A percentile compares a stretch with the other conserved stretches of the same genome.
Evolutionary conservation across 2,113 vertebrate species (phyloP).

Genomic region (Halcyon malimbica): DNA sequence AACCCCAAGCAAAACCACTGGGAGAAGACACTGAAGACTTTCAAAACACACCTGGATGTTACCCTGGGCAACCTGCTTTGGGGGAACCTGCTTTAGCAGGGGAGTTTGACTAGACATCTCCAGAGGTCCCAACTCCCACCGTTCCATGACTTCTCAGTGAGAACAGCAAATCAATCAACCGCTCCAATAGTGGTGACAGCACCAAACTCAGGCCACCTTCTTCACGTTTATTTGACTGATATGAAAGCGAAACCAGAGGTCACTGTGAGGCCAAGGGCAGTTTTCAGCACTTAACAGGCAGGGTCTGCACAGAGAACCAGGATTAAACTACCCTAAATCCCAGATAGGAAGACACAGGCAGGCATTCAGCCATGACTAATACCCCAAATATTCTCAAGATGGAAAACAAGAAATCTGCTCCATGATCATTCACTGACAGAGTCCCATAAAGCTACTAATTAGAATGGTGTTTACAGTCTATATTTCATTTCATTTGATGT

Average conservation of each 20-base stretch:
- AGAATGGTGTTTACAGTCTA: slow-evolving; percentile 37
- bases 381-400: slow-evolving; percentile 19
- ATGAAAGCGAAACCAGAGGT: background rate
- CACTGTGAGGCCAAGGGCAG: background rate
- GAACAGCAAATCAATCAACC: background rate
- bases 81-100: too few relatives aligned
- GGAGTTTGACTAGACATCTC: background rate
- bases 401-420: slow-evolving; percentile 14
- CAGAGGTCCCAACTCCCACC: background rate
- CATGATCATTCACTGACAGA: slow-evolving; percentile 54
- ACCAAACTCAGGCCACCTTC: background rate
- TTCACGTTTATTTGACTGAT: background rate
- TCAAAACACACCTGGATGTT: background rate
- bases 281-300: background rate
- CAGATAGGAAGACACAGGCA: background rate
- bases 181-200: background rate
- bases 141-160: background rate
- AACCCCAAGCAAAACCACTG: background rate
- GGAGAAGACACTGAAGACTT: background rate
- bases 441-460: slow-evolving; percentile 60
- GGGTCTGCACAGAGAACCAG: background rate
- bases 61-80: background rate
- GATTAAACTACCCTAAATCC: background rate
- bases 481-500: slow-evolving; percentile 60
- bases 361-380: slow-evolving; percentile 48